Conservation (phyloP, 2,113 vertebrate species). For the Colius striatus region DNA sequence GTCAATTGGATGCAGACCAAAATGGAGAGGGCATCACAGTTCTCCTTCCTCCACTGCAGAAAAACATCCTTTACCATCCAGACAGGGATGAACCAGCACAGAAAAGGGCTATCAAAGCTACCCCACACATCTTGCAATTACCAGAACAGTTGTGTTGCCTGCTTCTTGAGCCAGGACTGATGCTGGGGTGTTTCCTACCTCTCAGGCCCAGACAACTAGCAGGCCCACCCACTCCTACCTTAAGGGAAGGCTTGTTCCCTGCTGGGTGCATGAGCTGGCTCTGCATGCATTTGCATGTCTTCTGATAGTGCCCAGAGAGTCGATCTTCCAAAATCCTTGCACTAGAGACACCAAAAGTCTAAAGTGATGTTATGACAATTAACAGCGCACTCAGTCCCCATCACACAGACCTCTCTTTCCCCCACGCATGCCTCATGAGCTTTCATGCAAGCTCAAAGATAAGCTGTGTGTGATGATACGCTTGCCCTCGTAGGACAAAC, state of each 20-base stretch:
- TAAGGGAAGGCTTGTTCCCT: conserved; percentile 39
- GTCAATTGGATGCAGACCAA: not conserved
- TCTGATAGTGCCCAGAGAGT: not conserved
- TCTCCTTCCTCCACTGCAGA: not conserved
- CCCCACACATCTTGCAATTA: not conserved
- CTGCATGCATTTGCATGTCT: conserved; percentile 55
- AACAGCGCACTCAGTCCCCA: not conserved
- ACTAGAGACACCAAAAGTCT: not conserved
- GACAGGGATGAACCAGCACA: not conserved
- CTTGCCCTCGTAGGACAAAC: not conserved
- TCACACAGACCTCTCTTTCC: not conserved
- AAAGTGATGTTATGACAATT: not conserved
- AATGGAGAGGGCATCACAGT: not conserved
- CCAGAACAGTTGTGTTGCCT: not conserved
- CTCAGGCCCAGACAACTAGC: conserved; percentile 44
- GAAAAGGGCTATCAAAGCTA: not conserved
- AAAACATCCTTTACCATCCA: not conserved
- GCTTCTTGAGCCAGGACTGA: not conserved
- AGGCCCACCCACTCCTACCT: conserved; percentile 49
- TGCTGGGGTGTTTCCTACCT: not conserved
- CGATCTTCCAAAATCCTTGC: not conserved
- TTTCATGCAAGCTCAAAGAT: not conserved
- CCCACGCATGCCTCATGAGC: not conserved
- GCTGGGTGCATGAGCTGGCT: conserved; percentile 49
- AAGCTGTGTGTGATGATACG: fast-evolving